Evolutionary conservation across 2,888 invertebrate species (phyloP).

Genomic region (Eilema caniola): DNA sequence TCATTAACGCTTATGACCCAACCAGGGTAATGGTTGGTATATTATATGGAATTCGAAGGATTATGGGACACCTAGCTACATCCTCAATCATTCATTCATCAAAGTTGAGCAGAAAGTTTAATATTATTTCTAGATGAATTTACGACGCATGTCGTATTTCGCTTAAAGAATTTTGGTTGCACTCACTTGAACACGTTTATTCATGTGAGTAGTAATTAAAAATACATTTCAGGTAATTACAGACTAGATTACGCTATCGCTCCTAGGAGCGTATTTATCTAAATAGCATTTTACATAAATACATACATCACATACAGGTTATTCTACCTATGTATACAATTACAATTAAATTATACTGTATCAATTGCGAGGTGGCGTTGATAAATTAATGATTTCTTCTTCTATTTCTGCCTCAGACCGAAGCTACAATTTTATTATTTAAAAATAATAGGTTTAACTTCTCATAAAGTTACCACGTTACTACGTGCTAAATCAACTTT

Average conservation of each 20-base stretch:
- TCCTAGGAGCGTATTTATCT: background rate
- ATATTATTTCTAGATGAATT: conserved; percentile 2
- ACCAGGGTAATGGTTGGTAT: background rate
- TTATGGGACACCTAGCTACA: too few relatives aligned
- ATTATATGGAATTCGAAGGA: background rate
- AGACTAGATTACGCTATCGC: background rate
- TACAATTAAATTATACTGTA: background rate
- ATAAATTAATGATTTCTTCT: background rate
- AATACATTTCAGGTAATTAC: conserved; percentile 9
- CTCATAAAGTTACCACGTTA: too few relatives aligned
- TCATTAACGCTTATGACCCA: background rate
- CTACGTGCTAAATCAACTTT: too few relatives aligned
- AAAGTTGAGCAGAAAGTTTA: background rate
- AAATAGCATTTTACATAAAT: background rate
- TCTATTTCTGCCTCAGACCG: background rate
- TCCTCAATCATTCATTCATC: too few relatives aligned
- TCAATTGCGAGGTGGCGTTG: background rate
- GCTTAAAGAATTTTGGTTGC: background rate
- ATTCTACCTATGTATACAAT: background rate
- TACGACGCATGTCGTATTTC: background rate
- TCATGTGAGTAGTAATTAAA: conserved; percentile 13
- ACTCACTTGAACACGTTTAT: background rate
- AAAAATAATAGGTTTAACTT: too few relatives aligned
- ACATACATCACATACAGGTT: background rate
- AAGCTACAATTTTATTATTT: background rate